phyloP scores from a whole-genome alignment of 2,888 invertebrate species.

The Imbricaverruca yamaguchii region DNA sequence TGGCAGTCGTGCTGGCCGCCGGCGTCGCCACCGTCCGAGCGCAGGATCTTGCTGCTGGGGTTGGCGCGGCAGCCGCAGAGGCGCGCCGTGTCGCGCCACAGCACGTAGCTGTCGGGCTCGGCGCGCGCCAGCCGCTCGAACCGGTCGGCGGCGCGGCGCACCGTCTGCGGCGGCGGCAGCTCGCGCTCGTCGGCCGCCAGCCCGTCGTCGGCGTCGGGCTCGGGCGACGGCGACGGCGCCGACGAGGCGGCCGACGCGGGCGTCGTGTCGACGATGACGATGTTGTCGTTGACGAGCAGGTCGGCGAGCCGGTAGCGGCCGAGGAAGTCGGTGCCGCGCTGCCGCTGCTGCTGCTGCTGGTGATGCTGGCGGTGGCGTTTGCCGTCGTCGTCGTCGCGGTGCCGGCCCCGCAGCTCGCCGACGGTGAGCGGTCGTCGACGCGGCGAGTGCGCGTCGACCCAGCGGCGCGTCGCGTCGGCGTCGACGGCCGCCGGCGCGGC shows the following conservation, averaged over 20 bases:
- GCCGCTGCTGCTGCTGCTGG: background rate
- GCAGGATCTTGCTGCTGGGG: constrained; percentile 31
- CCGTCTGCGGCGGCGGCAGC: constrained; percentile 29
- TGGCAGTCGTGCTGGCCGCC: background rate
- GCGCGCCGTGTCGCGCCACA: constrained; percentile 28
- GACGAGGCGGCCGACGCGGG: constrained; percentile 1
- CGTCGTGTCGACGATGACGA: constrained; percentile 28
- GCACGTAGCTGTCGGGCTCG: constrained; percentile 18
- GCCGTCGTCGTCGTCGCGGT: background rate
- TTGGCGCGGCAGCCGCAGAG: constrained; percentile 29
- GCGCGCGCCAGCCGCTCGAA: constrained; percentile 26
- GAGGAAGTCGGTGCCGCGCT: constrained; percentile 3
- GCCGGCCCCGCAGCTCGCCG: background rate
- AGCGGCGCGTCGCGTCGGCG: background rate
- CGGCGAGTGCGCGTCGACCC: background rate
- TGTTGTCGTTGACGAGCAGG: constrained; percentile 27
- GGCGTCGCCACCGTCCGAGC: constrained; percentile 26
- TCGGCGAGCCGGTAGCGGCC: constrained; percentile 24
- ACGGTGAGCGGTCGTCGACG: background rate
- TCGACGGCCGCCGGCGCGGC: background rate
- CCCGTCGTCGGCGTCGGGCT: constrained; percentile 20
- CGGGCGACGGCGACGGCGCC: background rate
- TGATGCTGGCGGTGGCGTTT: no score
- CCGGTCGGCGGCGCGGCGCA: constrained; percentile 27
- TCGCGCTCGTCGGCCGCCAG: constrained; percentile 26